A percentile compares a stretch with the other conserved stretches of the same genome.
phyloP scores from a whole-genome alignment of 1,140 invertebrate genomes.

The Achatina immaculata region DNA sequence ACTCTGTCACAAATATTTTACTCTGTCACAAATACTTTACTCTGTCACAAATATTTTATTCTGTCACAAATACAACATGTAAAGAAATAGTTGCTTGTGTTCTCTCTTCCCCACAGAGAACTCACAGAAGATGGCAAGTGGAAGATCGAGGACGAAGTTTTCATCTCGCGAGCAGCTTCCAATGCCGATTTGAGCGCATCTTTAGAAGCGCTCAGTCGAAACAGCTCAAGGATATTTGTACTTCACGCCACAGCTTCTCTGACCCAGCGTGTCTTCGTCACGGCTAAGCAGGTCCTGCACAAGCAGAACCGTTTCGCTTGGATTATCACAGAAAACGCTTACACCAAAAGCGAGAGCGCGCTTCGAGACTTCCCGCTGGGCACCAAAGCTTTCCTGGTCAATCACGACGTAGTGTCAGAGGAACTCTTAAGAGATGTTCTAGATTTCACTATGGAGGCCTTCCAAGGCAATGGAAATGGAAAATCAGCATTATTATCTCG shows the following conservation, averaged over 20 bases:
- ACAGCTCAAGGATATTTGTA: constrained; percentile 54
- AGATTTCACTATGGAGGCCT: constrained; percentile 51
- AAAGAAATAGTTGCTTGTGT: no score
- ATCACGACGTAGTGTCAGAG: constrained; percentile 50
- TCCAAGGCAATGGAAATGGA: constrained; percentile 35
- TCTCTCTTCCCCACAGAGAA: no score
- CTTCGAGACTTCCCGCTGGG: constrained; percentile 51
- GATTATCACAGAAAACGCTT: constrained; percentile 63
- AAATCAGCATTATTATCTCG: constrained; percentile 5
- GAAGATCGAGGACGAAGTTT: constrained; percentile 53
- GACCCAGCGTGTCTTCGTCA: constrained; percentile 51
- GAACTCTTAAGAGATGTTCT: constrained; percentile 56
- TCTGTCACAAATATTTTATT: no score
- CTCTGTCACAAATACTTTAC: no score
- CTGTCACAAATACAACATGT: no score
- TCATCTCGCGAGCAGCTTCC: constrained; percentile 43
- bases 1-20: no score
- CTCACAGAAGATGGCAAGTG: constrained; percentile 49
- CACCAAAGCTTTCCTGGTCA: constrained; percentile 53
- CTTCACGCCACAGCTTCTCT: constrained; percentile 54
- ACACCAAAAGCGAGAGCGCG: constrained; percentile 49
- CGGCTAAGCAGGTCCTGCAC: constrained; percentile 40
- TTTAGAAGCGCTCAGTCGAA: constrained; percentile 43
- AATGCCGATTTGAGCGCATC: constrained; percentile 41
- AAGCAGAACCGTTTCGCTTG: constrained; percentile 53